phyloP scores from a whole-genome alignment of 2,888 invertebrate species.

The Chrysopilus asiliformis region DNA sequence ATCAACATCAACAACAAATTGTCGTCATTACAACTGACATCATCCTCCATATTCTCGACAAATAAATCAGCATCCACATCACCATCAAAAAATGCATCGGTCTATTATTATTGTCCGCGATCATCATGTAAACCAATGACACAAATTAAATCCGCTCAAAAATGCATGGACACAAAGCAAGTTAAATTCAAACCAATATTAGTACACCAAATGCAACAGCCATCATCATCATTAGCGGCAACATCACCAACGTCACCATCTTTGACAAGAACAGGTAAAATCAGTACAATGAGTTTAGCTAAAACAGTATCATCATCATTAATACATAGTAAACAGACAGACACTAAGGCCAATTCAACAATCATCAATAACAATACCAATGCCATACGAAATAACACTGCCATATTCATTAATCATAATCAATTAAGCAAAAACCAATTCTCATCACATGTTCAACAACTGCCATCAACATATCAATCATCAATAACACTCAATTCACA shows the following conservation, averaged over 20 bases:
- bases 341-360: conserved; percentile 9
- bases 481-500: conserved; percentile 11
- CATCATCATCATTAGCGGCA: too few species aligned
- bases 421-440: conserved; percentile 2
- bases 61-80: not conserved
- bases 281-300: conserved; percentile 3
- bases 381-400: not conserved
- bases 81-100: conserved; percentile 5
- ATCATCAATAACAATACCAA: conserved; percentile 6
- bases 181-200: conserved; percentile 7
- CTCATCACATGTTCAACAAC: conserved; percentile 1
- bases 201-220: too few species aligned
- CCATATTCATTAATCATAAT: conserved; percentile 2
- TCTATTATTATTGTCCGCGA: conserved; percentile 1
- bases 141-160: conserved; percentile 1
- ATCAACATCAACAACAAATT: conserved; percentile 12
- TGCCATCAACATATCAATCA: conserved; percentile 15
- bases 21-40: conserved; percentile 3
- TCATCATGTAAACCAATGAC: conserved; percentile 8
- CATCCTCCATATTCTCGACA: not conserved
- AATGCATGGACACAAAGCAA: conserved; percentile 6
- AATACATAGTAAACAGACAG: not conserved
- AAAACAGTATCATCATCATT: not conserved
- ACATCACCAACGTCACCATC: too few species aligned
- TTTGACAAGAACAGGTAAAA: too few species aligned